Conservation (phyloP, 2,797 vertebrate species). For the Delichon dasypus region DNA sequence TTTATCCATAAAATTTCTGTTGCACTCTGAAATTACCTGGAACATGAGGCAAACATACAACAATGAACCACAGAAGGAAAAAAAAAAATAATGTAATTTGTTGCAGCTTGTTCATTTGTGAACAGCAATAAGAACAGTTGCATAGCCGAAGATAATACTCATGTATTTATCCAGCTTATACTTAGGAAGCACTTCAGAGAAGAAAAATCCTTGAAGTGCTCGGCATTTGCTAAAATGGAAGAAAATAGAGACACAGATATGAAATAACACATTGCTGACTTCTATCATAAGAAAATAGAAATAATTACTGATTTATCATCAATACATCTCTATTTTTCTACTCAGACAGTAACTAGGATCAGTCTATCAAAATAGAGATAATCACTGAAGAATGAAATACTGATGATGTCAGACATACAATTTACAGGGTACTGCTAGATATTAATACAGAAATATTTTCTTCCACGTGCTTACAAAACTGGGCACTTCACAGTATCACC, state of each 20-base stretch:
- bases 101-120: neutral
- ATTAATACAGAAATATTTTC: neutral
- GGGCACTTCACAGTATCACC: neutral
- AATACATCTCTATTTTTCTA: neutral
- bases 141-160: neutral
- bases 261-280: neutral
- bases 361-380: neutral
- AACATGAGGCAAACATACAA: neutral
- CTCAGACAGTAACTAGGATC: neutral
- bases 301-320: neutral
- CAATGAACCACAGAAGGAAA: neutral
- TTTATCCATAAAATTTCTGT: neutral
- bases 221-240: neutral
- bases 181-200: constrained; percentile 18
- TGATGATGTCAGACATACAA: neutral
- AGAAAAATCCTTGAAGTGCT: neutral
- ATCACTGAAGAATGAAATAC: neutral
- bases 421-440: neutral
- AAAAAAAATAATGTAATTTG: neutral
- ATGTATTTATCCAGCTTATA: neutral
- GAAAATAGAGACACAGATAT: neutral
- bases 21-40: neutral
- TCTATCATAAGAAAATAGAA: neutral
- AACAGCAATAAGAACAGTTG: neutral
- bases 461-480: neutral